phyloP scores from a whole-genome alignment of 2,797 vertebrate species.

The Paratrypauchen microcephalus region DNA sequence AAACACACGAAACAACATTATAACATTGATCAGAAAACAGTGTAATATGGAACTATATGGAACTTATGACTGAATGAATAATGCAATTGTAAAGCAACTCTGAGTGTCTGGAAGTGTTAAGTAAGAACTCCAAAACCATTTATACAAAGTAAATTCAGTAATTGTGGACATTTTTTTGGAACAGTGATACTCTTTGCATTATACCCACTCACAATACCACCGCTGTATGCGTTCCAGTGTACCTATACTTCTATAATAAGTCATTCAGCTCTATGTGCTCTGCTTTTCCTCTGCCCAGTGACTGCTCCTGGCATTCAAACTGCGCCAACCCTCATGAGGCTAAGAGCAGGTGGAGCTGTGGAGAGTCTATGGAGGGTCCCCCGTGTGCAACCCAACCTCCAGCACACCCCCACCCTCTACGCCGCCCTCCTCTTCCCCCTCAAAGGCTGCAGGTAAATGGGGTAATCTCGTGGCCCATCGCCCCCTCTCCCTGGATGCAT shows the following conservation, averaged over 20 bases:
- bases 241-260: not conserved
- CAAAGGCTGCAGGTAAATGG: conserved; percentile 73
- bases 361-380: conserved; percentile 56
- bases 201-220: not conserved
- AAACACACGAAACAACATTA: too few species aligned
- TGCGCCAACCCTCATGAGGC: conserved; percentile 57
- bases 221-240: not conserved
- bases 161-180: not conserved
- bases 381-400: conserved; percentile 49
- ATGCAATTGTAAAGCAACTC: too few species aligned
- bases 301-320: conserved; percentile 56
- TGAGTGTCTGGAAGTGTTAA: too few species aligned
- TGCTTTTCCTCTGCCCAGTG: conserved; percentile 12
- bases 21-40: too few species aligned
- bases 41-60: too few species aligned
- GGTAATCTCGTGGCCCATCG: conserved; percentile 69
- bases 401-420: conserved; percentile 30
- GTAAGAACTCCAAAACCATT: not conserved
- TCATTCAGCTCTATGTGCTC: not conserved
- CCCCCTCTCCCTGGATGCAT: conserved; percentile 61
- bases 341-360: conserved; percentile 65
- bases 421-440: conserved; percentile 58
- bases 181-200: too few species aligned
- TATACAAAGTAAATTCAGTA: not conserved
- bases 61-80: too few species aligned